These are phyloP conservation scores for Clostera curtula DNA, from an alignment of 2,888 invertebrate genomes.

Conservation along the genomic window DNA sequence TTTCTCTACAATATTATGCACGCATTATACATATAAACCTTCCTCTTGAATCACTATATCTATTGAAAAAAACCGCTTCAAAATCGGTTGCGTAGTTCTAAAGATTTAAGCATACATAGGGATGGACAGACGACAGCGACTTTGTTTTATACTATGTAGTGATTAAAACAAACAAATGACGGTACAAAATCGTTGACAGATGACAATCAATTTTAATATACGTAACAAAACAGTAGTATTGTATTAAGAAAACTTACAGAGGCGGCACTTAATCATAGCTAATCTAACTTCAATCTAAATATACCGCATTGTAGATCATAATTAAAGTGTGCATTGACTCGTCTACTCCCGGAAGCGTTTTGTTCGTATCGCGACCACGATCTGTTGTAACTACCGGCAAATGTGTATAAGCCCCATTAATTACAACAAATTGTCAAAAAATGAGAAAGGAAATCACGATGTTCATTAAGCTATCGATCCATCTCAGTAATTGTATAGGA, in stretches of 20 bases:
- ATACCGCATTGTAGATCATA: conserved; percentile 52
- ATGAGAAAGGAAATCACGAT: conserved; percentile 14
- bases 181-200: conserved; percentile 15
- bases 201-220: conserved; percentile 10
- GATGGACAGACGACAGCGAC: too few species aligned
- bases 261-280: conserved; percentile 50
- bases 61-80: too few species aligned
- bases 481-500: too few species aligned
- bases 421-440: conserved; percentile 24
- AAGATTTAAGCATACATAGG: too few species aligned
- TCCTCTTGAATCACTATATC: too few species aligned
- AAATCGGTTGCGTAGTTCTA: too few species aligned
- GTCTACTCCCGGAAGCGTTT: conserved; percentile 56
- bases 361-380: conserved; percentile 55
- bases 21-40: too few species aligned
- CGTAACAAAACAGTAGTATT: conserved; percentile 26
- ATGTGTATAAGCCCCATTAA: conserved; percentile 36
- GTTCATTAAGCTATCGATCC: conserved; percentile 21
- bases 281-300: conserved; percentile 57
- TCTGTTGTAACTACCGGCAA: conserved; percentile 30
- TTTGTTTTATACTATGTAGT: background rate
- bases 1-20: too few species aligned
- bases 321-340: conserved; percentile 56
- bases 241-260: conserved; percentile 34
- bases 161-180: conserved; percentile 17